Conservation (phyloP, 2,113 vertebrate genomes). For the Casuarius casuarius region DNA sequence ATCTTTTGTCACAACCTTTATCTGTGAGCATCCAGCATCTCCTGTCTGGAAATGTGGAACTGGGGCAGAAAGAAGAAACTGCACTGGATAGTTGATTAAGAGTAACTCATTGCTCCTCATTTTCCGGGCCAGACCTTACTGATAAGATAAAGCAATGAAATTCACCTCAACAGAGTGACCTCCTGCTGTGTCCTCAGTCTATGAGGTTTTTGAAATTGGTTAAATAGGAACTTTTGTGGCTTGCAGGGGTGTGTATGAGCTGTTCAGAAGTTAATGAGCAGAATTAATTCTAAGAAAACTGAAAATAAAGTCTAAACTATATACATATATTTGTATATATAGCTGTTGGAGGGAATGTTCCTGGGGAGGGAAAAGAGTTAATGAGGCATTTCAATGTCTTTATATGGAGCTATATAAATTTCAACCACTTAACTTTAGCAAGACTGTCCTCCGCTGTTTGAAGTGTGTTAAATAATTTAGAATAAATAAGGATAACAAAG, state of each 20-base stretch:
- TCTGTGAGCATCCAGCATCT: neutral
- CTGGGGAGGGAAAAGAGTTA: conserved; percentile 44
- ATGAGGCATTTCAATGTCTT: conserved; percentile 62
- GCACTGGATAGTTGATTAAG: neutral
- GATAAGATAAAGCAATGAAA: neutral
- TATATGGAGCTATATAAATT: conserved; percentile 47
- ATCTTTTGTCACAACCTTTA: neutral
- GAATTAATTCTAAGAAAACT: conserved; percentile 56
- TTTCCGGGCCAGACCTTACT: neutral
- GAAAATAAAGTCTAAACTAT: conserved; percentile 43
- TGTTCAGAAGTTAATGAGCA: conserved; percentile 61
- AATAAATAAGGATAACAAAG: conserved; percentile 50
- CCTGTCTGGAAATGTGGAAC: neutral
- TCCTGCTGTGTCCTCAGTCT: conserved; percentile 2
- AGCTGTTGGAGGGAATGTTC: conserved; percentile 20
- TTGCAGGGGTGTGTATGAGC: conserved; percentile 24
- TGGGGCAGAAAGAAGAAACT: neutral
- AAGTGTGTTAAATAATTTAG: conserved; percentile 45
- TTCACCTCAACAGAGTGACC: neutral
- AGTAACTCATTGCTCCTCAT: neutral
- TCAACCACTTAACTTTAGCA: conserved; percentile 24
- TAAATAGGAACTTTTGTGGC: neutral
- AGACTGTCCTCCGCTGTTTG: conserved; percentile 10
- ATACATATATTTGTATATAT: neutral
- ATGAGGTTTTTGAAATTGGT: neutral